Percentiles rank a stretch among this genome's conserved stretches.
Evolutionary conservation across 2,797 vertebrate genomes (phyloP).

Genomic region (Pteronotus mesoamericanus): DNA sequence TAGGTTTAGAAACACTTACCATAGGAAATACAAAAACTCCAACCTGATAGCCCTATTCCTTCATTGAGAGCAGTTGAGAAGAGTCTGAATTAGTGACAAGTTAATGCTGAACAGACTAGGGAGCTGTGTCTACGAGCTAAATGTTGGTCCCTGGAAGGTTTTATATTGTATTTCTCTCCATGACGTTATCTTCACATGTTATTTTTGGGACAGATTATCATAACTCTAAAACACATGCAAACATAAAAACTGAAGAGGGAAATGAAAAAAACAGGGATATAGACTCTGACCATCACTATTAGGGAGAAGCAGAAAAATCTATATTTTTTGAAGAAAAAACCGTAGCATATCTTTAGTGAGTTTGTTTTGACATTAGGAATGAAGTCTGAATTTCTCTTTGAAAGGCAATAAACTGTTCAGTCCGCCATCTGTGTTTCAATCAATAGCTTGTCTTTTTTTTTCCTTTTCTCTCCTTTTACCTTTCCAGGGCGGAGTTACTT

Average conservation of each 20-base stretch:
- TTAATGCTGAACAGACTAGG: conserved; percentile 21
- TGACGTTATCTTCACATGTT: conserved; percentile 54
- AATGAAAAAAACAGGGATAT: background rate
- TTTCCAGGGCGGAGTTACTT: background rate
- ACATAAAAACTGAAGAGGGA: background rate
- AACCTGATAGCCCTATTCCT: background rate
- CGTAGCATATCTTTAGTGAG: background rate
- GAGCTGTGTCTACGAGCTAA: conserved; percentile 10
- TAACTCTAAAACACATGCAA: background rate
- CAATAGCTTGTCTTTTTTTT: conserved; percentile 38
- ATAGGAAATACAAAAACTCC: background rate
- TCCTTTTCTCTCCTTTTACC: background rate
- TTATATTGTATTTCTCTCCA: conserved; percentile 65
- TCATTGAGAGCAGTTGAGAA: rapidly evolving
- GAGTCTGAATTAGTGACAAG: background rate
- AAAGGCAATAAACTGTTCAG: conserved; percentile 64
- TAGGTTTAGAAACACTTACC: background rate
- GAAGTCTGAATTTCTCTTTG: conserved; percentile 13
- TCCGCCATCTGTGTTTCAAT: conserved; percentile 82
- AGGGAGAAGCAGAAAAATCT: background rate
- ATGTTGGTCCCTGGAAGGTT: conserved; percentile 30
- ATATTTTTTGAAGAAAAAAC: rapidly evolving
- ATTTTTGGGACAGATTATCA: background rate
- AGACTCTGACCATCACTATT: background rate
- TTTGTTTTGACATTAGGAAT: background rate